Conservation (phyloP, 2,888 invertebrate genomes). For the Zonitis immaculata region DNA sequence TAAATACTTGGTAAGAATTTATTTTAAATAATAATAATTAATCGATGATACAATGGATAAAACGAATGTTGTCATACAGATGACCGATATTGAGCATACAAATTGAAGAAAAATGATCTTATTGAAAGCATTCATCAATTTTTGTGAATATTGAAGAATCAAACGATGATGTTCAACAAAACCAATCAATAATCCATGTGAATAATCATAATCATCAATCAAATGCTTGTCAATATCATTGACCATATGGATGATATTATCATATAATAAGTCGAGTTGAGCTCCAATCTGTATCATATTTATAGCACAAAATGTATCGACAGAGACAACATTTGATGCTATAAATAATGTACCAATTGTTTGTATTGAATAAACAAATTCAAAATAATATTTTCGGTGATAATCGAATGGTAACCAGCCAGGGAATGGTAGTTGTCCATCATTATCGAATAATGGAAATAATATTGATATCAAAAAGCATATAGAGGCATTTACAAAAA, state of each 20-base stretch:
- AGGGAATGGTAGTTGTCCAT: neutral
- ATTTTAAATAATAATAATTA: neutral
- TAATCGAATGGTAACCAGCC: neutral
- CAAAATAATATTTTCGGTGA: neutral
- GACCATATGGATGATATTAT: conserved; percentile 3
- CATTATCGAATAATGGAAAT: neutral
- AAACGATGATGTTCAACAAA: neutral
- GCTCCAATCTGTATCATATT: conserved; percentile 12
- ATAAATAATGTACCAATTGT: conserved; percentile 4
- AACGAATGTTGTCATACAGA: neutral
- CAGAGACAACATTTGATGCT: conserved; percentile 6
- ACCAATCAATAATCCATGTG: neutral
- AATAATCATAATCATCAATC: neutral
- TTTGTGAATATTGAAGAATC: neutral
- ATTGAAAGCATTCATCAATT: neutral
- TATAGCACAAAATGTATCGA: conserved; percentile 12
- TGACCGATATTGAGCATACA: neutral
- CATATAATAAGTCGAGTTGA: conserved; percentile 11
- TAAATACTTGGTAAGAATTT: neutral
- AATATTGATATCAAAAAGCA: neutral
- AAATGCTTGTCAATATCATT: neutral
- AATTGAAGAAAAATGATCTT: neutral
- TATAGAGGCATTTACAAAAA: neutral
- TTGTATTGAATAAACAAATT: neutral
- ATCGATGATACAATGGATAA: neutral